phyloP scores from a whole-genome alignment of 1,140 invertebrate species.

The Antheraea mylitta region DNA sequence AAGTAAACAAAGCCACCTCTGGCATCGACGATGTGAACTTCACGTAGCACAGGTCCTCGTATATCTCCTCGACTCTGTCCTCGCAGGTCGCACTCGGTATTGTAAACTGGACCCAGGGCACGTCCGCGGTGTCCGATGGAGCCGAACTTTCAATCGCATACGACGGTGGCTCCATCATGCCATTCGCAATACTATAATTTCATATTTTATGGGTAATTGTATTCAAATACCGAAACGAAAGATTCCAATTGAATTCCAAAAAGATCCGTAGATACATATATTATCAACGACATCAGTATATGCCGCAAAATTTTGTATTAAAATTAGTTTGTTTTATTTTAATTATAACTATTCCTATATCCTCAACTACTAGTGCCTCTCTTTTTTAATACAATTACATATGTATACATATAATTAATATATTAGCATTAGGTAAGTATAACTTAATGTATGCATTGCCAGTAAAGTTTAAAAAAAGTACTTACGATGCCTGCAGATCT shows the following conservation, averaged over 20 bases:
- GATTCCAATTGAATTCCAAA: too few relatives aligned
- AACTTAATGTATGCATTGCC: background rate
- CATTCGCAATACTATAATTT: slow-evolving; percentile 47
- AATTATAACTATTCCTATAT: too few relatives aligned
- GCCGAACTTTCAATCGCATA: slow-evolving; percentile 35
- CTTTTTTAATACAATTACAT: too few relatives aligned
- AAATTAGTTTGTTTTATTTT: too few relatives aligned
- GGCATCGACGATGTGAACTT: slow-evolving; percentile 84
- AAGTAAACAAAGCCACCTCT: slow-evolving; percentile 76
- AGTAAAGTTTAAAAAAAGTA: slow-evolving; percentile 19
- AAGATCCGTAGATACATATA: too few relatives aligned
- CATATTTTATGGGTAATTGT: background rate
- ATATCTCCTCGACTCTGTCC: slow-evolving; percentile 89
- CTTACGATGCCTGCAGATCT: slow-evolving; percentile 87
- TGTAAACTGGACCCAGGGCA: slow-evolving; percentile 82
- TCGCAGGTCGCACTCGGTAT: slow-evolving; percentile 80
- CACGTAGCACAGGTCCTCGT: slow-evolving; percentile 93
- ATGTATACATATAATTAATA: too few relatives aligned
- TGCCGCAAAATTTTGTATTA: too few relatives aligned
- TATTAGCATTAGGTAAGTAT: background rate
- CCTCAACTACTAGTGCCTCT: too few relatives aligned
- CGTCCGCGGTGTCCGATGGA: slow-evolving; percentile 47
- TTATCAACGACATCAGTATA: too few relatives aligned
- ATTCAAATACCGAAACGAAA: too few relatives aligned
- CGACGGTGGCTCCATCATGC: slow-evolving; percentile 46